A percentile compares a stretch with the other conserved stretches of the same genome.
These are phyloP conservation scores for Luperina nickerlii DNA, from an alignment of 2,888 invertebrate species.

Conservation along the genomic window DNA sequence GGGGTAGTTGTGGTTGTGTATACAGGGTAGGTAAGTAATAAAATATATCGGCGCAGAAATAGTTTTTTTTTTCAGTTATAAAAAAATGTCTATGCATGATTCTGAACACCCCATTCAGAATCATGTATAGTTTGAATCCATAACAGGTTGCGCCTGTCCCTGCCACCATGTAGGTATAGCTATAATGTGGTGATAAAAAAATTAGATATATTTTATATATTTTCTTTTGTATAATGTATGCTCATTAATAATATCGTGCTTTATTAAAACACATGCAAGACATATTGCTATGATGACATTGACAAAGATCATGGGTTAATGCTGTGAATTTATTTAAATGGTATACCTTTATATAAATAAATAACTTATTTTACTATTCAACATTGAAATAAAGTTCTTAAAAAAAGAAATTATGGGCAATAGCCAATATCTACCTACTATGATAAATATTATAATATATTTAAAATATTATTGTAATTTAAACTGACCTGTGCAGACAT, in stretches of 20 bases:
- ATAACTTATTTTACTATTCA: background rate
- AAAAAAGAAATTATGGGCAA: background rate
- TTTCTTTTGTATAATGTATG: background rate
- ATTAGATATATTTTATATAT: too few species aligned
- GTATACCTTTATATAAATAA: background rate
- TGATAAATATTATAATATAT: background rate
- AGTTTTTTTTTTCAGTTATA: too few species aligned
- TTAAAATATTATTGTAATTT: slow-evolving; percentile 19
- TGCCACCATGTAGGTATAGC: too few species aligned
- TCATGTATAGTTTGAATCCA: too few species aligned
- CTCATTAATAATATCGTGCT: background rate
- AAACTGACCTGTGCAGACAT: slow-evolving; percentile 79
- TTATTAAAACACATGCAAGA: background rate
- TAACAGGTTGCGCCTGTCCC: too few species aligned
- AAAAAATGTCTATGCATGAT: too few species aligned
- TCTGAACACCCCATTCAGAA: too few species aligned
- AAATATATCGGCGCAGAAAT: too few species aligned
- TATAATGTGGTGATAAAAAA: background rate
- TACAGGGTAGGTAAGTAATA: too few species aligned
- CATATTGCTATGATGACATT: background rate
- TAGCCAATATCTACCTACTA: too few species aligned
- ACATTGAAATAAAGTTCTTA: background rate
- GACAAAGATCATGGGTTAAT: background rate
- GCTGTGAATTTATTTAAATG: background rate
- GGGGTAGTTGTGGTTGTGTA: background rate